A percentile compares a stretch with the other conserved stretches of the same genome.
Evolutionary conservation across 2,888 invertebrate species (phyloP).

Genomic region (Cephus nigrinus): DNA sequence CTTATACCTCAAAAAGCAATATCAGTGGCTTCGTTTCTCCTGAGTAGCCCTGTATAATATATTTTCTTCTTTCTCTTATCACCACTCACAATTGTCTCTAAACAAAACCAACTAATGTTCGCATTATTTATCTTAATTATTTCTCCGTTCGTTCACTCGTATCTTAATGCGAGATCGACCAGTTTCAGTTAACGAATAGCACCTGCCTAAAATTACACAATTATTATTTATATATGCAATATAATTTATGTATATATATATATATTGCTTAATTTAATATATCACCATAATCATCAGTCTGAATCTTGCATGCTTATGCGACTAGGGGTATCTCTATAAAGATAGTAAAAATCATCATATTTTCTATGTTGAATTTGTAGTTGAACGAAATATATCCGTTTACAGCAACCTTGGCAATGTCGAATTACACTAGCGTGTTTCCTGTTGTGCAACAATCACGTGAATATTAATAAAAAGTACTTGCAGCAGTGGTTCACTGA

Average conservation of each 20-base stretch:
- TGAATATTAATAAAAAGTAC: background rate
- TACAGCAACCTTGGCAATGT: conserved; percentile 24
- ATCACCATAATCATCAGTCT: background rate
- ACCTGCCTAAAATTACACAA: background rate
- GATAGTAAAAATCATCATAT: background rate
- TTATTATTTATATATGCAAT: no score
- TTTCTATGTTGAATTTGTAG: background rate
- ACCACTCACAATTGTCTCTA: background rate
- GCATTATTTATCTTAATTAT: background rate
- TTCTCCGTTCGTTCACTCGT: background rate
- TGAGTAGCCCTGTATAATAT: background rate
- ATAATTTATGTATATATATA: background rate
- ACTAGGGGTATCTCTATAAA: background rate
- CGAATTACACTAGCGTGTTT: conserved; percentile 12
- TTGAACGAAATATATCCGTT: conserved; percentile 19
- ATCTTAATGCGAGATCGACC: background rate
- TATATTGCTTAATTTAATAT: background rate
- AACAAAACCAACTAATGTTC: background rate
- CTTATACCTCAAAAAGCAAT: no score
- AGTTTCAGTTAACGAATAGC: background rate
- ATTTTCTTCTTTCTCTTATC: background rate
- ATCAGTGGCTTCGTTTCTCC: background rate
- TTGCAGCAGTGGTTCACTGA: background rate
- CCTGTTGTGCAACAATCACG: conserved; percentile 17
- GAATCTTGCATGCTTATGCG: background rate